Conservation (phyloP, 1,140 invertebrate species). For the Euwallacea similis region DNA sequence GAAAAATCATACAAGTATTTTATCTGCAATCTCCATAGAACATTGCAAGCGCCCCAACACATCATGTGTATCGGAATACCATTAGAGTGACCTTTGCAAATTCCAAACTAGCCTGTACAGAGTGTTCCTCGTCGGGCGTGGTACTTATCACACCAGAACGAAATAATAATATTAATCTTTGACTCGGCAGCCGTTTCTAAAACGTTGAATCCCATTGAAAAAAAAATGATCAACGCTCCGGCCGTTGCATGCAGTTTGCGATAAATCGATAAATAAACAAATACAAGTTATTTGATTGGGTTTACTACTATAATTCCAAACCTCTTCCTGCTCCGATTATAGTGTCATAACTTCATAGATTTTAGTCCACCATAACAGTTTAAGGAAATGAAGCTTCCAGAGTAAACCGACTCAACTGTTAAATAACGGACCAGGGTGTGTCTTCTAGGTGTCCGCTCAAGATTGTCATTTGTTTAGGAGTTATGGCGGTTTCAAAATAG, state of each 20-base stretch:
- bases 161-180: conserved; percentile 38
- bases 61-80: conserved; percentile 37
- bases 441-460: conserved; percentile 15
- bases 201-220: conserved; percentile 30
- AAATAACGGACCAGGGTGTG: conserved; percentile 37
- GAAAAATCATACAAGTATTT: background rate
- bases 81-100: conserved; percentile 39
- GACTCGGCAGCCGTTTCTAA: conserved; percentile 36
- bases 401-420: conserved; percentile 18
- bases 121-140: conserved; percentile 38
- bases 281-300: conserved; percentile 2
- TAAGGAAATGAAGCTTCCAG: background rate
- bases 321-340: conserved; percentile 2
- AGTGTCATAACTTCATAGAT: no score
- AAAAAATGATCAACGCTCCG: conserved; percentile 18
- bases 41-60: conserved; percentile 15
- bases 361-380: no score
- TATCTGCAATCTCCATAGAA: background rate
- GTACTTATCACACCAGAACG: conserved; percentile 40
- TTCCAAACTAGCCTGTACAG: conserved; percentile 39
- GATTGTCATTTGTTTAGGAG: conserved; percentile 36
- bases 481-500: conserved; percentile 38
- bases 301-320: background rate
- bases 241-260: conserved; percentile 28
- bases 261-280: conserved; percentile 39